Evolutionary conservation across 1,140 invertebrate genomes (phyloP).

Genomic region (Pseudomyrmex concolor): DNA sequence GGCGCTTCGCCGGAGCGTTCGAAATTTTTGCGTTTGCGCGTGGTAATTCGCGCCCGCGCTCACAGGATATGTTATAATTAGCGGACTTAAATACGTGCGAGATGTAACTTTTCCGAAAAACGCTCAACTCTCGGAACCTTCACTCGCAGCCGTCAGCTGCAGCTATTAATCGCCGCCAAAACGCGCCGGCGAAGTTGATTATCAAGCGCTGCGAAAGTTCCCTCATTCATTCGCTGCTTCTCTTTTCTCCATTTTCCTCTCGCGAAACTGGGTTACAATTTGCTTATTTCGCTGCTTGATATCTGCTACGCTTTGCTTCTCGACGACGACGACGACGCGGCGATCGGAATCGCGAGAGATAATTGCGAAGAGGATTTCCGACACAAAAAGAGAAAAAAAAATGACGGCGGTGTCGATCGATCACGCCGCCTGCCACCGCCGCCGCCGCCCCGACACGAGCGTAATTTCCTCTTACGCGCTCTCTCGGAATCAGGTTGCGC

Average conservation of each 20-base stretch:
- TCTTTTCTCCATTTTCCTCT: background rate
- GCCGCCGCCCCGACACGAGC: slow-evolving; percentile 2
- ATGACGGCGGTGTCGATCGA: slow-evolving; percentile 49
- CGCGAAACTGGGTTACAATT: slow-evolving; percentile 59
- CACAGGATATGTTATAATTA: slow-evolving; percentile 57
- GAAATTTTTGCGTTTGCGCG: slow-evolving; percentile 54
- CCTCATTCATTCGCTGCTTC: background rate
- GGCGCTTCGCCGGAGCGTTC: background rate
- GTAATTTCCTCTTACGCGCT: slow-evolving; percentile 71
- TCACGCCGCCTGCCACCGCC: slow-evolving; percentile 16
- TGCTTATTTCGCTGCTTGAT: slow-evolving; percentile 31
- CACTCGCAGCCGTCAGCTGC: slow-evolving; percentile 31
- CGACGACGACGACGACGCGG: too few species aligned
- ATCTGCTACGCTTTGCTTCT: background rate
- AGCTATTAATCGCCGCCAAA: slow-evolving; percentile 29
- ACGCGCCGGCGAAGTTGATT: slow-evolving; percentile 48
- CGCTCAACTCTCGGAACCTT: slow-evolving; percentile 2
- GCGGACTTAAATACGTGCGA: slow-evolving; percentile 45
- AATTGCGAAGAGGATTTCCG: slow-evolving; percentile 36
- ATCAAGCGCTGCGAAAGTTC: slow-evolving; percentile 30
- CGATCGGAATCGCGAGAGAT: slow-evolving; percentile 28
- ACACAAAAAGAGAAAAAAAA: slow-evolving; percentile 37
- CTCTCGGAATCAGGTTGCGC: slow-evolving; percentile 65
- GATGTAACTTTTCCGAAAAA: slow-evolving; percentile 47
- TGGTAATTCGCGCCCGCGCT: slow-evolving; percentile 40